A percentile compares a stretch with the other conserved stretches of the same genome.
Evolutionary conservation across 2,113 vertebrate genomes (phyloP).

Genomic region (Odobenus rosmarus): DNA sequence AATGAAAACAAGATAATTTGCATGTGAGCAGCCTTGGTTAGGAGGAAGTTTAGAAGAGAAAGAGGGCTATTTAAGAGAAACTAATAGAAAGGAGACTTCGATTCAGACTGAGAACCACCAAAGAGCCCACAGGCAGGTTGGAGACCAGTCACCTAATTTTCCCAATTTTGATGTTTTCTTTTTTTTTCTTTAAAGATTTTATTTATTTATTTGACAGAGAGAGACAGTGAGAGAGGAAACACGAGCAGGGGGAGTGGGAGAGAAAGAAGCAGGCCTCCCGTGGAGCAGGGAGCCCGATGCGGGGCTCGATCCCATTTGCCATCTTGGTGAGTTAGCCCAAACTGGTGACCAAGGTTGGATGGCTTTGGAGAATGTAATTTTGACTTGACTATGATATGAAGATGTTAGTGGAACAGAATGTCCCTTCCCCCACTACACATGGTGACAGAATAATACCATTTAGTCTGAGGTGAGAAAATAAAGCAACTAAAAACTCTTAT

Average conservation of each 20-base stretch:
- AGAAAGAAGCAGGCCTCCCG: too few relatives aligned
- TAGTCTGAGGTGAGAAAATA: not conserved
- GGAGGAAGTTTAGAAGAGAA: not conserved
- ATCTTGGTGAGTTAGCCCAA: not conserved
- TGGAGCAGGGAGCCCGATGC: too few relatives aligned
- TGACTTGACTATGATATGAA: not conserved
- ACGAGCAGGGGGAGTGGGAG: too few relatives aligned
- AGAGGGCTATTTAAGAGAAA: not conserved
- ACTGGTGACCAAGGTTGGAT: not conserved
- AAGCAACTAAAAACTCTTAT: not conserved
- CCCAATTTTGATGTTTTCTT: not conserved
- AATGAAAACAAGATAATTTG: constrained; percentile 32
- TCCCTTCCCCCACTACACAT: not conserved
- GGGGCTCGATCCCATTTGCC: not conserved
- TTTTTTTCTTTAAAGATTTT: too few relatives aligned
- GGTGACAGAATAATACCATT: not conserved
- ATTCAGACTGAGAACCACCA: not conserved
- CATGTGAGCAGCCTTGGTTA: constrained; percentile 34
- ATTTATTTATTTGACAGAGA: too few relatives aligned
- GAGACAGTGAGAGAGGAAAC: too few relatives aligned
- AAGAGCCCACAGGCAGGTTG: not conserved
- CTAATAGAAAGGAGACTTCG: not conserved
- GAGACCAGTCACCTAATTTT: not conserved
- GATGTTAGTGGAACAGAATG: not conserved
- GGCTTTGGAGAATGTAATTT: not conserved